Evolutionary conservation across 2,797 vertebrate species (phyloP).

Genomic region (Xerus rutilus): DNA sequence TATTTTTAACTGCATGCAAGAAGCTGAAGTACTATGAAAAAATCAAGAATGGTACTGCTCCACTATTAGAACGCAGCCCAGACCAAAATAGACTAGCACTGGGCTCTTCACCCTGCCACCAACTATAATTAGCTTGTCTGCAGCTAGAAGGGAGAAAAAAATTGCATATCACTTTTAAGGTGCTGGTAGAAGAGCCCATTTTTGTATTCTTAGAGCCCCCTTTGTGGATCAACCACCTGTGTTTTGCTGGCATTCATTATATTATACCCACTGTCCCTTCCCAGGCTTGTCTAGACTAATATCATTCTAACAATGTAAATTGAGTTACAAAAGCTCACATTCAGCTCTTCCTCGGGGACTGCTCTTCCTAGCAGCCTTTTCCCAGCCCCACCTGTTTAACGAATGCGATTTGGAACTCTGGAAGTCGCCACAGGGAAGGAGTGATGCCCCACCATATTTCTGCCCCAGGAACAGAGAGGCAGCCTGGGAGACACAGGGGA

Average conservation of each 20-base stretch:
- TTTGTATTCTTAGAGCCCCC: neutral
- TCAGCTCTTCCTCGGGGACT: constrained; percentile 54
- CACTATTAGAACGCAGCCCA: constrained; percentile 34
- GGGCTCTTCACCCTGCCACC: constrained; percentile 78
- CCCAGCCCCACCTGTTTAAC: constrained; percentile 55
- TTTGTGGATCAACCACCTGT: neutral
- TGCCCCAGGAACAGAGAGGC: neutral
- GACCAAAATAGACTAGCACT: constrained; percentile 77
- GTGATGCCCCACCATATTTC: neutral
- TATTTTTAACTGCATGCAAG: constrained; percentile 78
- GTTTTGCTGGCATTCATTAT: neutral
- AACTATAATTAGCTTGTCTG: constrained; percentile 85
- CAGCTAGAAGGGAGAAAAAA: constrained; percentile 69
- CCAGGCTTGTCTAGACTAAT: neutral
- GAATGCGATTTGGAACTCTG: neutral
- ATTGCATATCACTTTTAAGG: constrained; percentile 66
- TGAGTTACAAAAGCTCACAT: neutral
- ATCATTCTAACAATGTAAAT: neutral
- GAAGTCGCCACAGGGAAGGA: neutral
- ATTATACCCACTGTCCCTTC: neutral
- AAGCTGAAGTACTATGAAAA: constrained; percentile 72
- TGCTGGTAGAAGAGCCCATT: constrained; percentile 40
- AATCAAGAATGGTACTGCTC: constrained; percentile 65
- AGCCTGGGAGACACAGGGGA: neutral
- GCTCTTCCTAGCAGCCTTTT: neutral